These are phyloP conservation scores for Microtus oregoni DNA, from an alignment of 2,113 vertebrate genomes.

Conservation along the genomic window DNA sequence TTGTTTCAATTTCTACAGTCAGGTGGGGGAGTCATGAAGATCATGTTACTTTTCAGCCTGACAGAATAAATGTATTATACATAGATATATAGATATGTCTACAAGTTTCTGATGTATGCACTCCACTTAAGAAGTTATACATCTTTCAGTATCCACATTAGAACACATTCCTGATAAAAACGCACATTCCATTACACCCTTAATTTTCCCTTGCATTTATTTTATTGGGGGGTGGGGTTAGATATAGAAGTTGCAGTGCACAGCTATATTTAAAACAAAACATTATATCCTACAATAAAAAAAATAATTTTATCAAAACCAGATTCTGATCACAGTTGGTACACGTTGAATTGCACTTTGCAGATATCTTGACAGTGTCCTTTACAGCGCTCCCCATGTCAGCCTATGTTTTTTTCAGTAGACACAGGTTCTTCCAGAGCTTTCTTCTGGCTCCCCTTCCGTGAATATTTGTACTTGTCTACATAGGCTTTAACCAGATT, in stretches of 20 bases:
- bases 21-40: slow-evolving; percentile 85
- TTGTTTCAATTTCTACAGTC: slow-evolving; percentile 85
- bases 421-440: slow-evolving; percentile 86
- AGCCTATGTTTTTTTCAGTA: slow-evolving; percentile 83
- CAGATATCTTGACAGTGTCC: slow-evolving; percentile 81
- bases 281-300: slow-evolving; percentile 92
- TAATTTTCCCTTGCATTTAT: slow-evolving; percentile 81
- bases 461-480: slow-evolving; percentile 97
- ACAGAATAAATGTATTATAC: slow-evolving; percentile 82
- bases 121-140: slow-evolving; percentile 86
- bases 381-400: slow-evolving; percentile 42
- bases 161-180: slow-evolving; percentile 81
- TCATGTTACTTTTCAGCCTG: slow-evolving; percentile 84
- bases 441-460: slow-evolving; percentile 90
- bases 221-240: slow-evolving; percentile 79
- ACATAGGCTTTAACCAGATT: slow-evolving; percentile 98
- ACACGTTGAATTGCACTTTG: slow-evolving; percentile 96
- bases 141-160: slow-evolving; percentile 85
- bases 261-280: slow-evolving; percentile 89
- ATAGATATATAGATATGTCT: slow-evolving; percentile 83
- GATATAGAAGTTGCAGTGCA: slow-evolving; percentile 87
- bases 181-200: slow-evolving; percentile 82
- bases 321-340: slow-evolving; percentile 88
- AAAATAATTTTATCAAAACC: slow-evolving; percentile 95
- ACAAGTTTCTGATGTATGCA: slow-evolving; percentile 83